Evolutionary conservation across 2,113 vertebrate species (phyloP), one percentile per base, ranked within the genome.

Genomic region (Lonchura striata): DNA sequence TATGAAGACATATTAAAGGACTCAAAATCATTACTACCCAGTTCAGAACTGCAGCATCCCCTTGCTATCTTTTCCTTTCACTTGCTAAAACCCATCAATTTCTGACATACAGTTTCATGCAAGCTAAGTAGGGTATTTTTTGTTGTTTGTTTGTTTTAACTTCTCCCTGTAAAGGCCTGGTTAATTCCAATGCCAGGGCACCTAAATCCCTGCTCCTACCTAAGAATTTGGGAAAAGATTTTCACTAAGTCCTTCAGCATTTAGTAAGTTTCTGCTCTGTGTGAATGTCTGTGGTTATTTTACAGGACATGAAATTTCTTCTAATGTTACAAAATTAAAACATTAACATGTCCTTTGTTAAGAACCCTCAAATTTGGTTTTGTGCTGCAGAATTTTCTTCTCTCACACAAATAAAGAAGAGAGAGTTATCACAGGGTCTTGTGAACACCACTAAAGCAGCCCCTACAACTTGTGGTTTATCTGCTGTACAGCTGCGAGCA

Each of bases 1-100:
- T 98, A 98, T 95, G 96, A 96, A 97, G 96, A 97, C 97, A 96
- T 97, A 98, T 97, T 94, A 97, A 98, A 98, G 97, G 97, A 98
- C 97, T 97, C 94, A 0, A 93, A 93, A 90, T 94, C 96, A 97
- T 97, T 97, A 96, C 96, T 97, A 95, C 82, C 86, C 88, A 96
- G 94, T 95, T 96, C 94, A 97, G 97, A 98, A 97, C 97, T 94
- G 97, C 96, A 98, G 97, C 97, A 95, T 95, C 95, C 85, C 82
- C 93, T 84, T 81, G 72, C 70, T 66, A 1, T 37, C 82, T 86
- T 83, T 52, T 28, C n/a, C 31, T 64, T 57, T 79, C 85, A 80
- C 61, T 13, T 89, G 63, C 74, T 61, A 91, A 95, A 91, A 64
- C 46, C 49, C 74, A 91, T 90, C 42, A 9, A 12, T 64, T 77